Percentiles rank a stretch among this genome's conserved stretches.
Conservation (phyloP, 2,797 vertebrate genomes). For the Pogoniulus pusillus region DNA sequence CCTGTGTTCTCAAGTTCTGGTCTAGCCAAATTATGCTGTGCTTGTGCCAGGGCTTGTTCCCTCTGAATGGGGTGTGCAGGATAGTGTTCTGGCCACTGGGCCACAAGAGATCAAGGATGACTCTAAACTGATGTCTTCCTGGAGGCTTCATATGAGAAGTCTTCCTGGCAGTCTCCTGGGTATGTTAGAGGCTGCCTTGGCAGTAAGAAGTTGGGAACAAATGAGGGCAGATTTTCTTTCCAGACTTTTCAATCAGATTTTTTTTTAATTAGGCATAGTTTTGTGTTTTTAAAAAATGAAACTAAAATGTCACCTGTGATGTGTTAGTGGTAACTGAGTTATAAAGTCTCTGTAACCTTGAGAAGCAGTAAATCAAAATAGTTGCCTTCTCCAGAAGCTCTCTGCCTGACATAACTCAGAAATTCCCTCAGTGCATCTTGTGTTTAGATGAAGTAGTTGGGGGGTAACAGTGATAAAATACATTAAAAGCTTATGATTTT, state of each 20-base stretch:
- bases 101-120: not conserved
- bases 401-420: not conserved
- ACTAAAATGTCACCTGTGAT: not conserved
- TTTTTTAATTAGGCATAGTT: not conserved
- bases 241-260: not conserved
- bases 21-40: not conserved
- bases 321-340: not conserved
- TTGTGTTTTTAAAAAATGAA: not conserved
- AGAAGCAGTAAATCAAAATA: not conserved
- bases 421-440: not conserved
- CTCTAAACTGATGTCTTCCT: not conserved
- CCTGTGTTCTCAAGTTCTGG: not conserved
- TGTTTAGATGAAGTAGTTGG: not conserved
- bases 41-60: not conserved
- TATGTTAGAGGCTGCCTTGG: not conserved
- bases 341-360: not conserved
- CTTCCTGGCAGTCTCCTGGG: constrained; percentile 1
- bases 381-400: not conserved
- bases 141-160: not conserved
- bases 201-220: not conserved
- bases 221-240: not conserved
- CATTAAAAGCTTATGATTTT: not conserved
- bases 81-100: not conserved
- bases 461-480: not conserved
- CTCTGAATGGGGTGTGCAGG: not conserved